Evolutionary conservation across 2,888 invertebrate genomes (phyloP), one percentile per base, ranked within the genome.

Genomic region (Tinea semifulvella): DNA sequence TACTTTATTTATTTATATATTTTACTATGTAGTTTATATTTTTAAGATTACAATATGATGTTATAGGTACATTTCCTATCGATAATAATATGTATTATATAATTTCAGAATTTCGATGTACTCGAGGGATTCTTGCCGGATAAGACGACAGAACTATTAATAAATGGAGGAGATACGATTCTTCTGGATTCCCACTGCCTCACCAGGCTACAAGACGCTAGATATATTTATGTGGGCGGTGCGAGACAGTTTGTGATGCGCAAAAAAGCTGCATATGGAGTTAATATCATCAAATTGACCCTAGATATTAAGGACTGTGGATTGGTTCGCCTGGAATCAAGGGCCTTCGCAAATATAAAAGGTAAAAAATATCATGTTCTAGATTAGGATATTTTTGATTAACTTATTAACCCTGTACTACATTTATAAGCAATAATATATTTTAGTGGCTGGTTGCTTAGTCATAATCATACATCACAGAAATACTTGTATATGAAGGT

Each of bases 231-330:
- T 49, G 68, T 88, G 31, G 74, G 79, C 36, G 79, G 77, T 35
- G 75, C 82, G 35, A 73, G 73, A 51, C 68, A 71, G 20, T 62
- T 89, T 26, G 66, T 84, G 26, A 75, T 89, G 49, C 82, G 82
- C 53, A 76, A 77, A 46, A 80, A 82, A 53, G 82, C 89, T 6
- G 88, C 89, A 52, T 75, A 83, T 56, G 83, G 85, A 56, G 64
- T 87, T 44, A 84, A 81, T 54, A 81, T 85, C 4, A 72, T 85
- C 48, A 84, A 82, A 65, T 80, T 86, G 27, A 75, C 83, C 46
- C 68, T 88, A 47, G 84, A 88, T 55, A 80, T 89, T 40, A 70
- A 82, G 48, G 74, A 84, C 55, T 87, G 87, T 65, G 81, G 83
- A 53, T 64, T 75, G 43, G 72, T 89, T 38, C 68, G 82, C 11